These are phyloP conservation scores for Eupithecia centaureata DNA, from an alignment of 2,888 invertebrate genomes.

Conservation along the genomic window DNA sequence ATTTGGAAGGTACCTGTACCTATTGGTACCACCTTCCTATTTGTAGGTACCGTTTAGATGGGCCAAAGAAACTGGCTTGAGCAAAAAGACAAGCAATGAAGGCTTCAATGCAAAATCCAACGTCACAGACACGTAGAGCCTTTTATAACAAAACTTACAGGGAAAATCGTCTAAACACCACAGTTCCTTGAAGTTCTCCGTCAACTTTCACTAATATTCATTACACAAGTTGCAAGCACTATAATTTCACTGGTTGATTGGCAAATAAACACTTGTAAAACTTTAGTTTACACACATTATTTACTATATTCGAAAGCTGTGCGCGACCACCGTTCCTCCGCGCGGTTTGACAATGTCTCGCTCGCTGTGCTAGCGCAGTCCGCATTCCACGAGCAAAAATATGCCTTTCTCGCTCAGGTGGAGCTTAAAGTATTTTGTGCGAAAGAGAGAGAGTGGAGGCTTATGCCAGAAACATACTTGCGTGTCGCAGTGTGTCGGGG, in stretches of 20 bases:
- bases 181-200: constrained; percentile 70
- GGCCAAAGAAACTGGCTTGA: constrained; percentile 8
- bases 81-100: constrained; percentile 35
- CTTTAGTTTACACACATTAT: constrained; percentile 77
- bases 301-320: constrained; percentile 57
- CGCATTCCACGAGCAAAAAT: constrained; percentile 77
- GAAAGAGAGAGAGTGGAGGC: constrained; percentile 35
- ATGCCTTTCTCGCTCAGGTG: constrained; percentile 60
- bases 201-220: constrained; percentile 79
- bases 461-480: too few relatives aligned
- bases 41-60: neutral
- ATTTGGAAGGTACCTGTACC: neutral
- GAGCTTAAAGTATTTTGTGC: constrained; percentile 35
- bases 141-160: constrained; percentile 70
- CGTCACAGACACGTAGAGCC: constrained; percentile 77
- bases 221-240: constrained; percentile 75
- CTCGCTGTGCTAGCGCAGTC: constrained; percentile 74
- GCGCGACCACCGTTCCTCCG: constrained; percentile 61
- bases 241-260: constrained; percentile 67
- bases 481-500: too few relatives aligned
- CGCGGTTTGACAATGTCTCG: constrained; percentile 70
- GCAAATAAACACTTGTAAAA: constrained; percentile 66
- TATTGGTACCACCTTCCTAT: neutral
- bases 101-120: constrained; percentile 58
- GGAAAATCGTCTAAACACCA: constrained; percentile 71